A percentile compares a stretch with the other conserved stretches of the same genome.
Conservation (phyloP, 2,113 vertebrate species). For the Arizona elegans region DNA sequence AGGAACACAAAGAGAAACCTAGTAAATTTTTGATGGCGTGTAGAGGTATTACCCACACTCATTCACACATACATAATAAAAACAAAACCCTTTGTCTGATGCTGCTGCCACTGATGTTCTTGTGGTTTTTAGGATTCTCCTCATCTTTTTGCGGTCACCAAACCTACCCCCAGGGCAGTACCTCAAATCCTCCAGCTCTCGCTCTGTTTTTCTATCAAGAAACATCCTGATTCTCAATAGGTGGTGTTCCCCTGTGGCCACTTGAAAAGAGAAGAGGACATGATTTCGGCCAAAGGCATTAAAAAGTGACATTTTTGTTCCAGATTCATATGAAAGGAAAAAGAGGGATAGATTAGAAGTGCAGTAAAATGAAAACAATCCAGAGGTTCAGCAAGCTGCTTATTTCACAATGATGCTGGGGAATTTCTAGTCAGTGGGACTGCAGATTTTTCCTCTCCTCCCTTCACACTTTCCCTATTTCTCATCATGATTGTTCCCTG, state of each 20-base stretch:
- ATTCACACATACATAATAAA: neutral
- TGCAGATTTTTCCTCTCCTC: neutral
- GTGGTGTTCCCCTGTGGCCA: neutral
- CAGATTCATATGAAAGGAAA: conserved; percentile 7
- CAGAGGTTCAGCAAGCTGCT: neutral
- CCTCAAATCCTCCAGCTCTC: neutral
- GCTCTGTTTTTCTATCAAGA: conserved; percentile 1
- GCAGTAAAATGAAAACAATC: conserved; percentile 1
- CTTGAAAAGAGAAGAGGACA: neutral
- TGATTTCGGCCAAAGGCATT: conserved; percentile 14
- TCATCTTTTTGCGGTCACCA: conserved; percentile 21
- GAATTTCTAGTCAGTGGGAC: neutral
- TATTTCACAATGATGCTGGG: neutral
- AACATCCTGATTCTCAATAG: neutral
- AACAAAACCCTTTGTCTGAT: conserved; percentile 6
- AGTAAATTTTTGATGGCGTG: conserved; percentile 27
- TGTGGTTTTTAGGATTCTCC: conserved; percentile 11
- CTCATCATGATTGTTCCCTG: neutral
- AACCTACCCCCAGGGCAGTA: neutral
- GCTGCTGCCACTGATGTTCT: conserved; percentile 1
- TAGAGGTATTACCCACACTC: neutral
- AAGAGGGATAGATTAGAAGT: neutral
- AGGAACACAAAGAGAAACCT: neutral
- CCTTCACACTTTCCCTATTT: neutral
- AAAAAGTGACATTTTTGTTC: conserved; percentile 28